Base-by-base conservation (phyloP, 2,113 vertebrate species). In the Tauraco erythrolophus region DNA sequence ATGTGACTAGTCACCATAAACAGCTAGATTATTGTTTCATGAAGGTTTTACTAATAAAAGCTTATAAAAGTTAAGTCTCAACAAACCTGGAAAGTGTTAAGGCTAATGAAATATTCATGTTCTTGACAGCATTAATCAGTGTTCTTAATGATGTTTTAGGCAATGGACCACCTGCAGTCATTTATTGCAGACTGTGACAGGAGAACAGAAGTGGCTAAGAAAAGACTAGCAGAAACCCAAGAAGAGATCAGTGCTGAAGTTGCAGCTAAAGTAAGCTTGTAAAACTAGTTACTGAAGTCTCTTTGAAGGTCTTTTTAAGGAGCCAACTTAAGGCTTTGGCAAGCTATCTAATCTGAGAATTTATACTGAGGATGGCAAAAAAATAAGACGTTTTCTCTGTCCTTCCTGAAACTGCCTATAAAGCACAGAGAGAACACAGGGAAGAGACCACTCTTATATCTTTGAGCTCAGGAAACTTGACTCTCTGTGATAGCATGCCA, bases 231-330 rank as follows among this genome's bases (percentile, higher is more conserved):
- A 51, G 99, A 99, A 98, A 99, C 99, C 21, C 99, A 99, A 95
- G 99, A 99, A 95, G 99, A 99, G 97, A 99, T 99, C 96, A 99
- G 99, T 45, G 99, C 99, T 77, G 99, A 99, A 98, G 99, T 99
- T 51, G 99, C 99, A 82, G 99, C 99, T 57, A 99, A 99, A 98
- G 99, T 99, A 98, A 98, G 97, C 90, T 56, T 77, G 61, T 89
- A 43, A 89, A 3, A 92, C 4, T 50, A 82, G 70, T 87, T 69
- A 25, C 33, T 88, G 24, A 61, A 41, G 7, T 76, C 7, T 48
- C 69, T 84, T 51, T 81, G 57, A 66, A 79, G 35, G 22, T 37
- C 12, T 91, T 86, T 80, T 48, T 48, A 48, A 82, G 19, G 43
- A 94, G n/a, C 23, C 35, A 84, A 33, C 14, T 85, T 66, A 33